These are phyloP conservation scores for Scarus forsteni DNA, from an alignment of 2,797 vertebrate species.

Conservation along the genomic window DNA sequence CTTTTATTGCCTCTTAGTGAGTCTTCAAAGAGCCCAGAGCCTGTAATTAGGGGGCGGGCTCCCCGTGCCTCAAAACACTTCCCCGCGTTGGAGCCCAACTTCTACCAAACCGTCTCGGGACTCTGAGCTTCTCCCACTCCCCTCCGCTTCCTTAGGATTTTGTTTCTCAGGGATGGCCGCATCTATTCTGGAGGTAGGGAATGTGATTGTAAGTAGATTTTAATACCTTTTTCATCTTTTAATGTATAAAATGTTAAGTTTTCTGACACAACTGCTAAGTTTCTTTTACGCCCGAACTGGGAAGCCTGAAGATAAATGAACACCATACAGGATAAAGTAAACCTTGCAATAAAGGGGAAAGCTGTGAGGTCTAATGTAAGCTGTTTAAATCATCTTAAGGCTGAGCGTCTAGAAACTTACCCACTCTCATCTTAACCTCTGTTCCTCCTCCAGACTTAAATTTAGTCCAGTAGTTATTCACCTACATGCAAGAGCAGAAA, in stretches of 20 bases:
- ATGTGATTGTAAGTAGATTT: conserved; percentile 80
- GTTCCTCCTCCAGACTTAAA: neutral
- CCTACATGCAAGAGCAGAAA: neutral
- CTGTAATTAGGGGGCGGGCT: conserved; percentile 93
- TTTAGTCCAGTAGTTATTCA: conserved; percentile 5
- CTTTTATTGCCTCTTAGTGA: conserved; percentile 87
- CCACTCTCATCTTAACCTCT: neutral
- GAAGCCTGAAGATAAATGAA: neutral
- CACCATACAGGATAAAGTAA: neutral
- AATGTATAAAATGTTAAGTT: neutral
- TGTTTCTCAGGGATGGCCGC: conserved; percentile 92
- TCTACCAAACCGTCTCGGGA: conserved; percentile 84
- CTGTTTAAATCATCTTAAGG: neutral
- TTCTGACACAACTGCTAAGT: conserved; percentile 1
- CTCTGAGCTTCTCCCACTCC: conserved; percentile 76
- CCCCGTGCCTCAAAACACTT: conserved; percentile 84
- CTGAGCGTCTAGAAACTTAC: neutral
- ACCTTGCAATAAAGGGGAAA: neutral
- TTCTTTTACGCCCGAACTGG: neutral
- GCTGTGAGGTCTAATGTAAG: neutral
- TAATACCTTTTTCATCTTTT: conserved; percentile 6
- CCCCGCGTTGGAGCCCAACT: conserved; percentile 77
- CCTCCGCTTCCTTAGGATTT: conserved; percentile 83
- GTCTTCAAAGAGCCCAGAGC: conserved; percentile 86
- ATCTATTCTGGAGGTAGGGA: conserved; percentile 92